Evolutionary conservation across 2,113 vertebrate species (phyloP).

Genomic region (Phylloscopus whistleri): DNA sequence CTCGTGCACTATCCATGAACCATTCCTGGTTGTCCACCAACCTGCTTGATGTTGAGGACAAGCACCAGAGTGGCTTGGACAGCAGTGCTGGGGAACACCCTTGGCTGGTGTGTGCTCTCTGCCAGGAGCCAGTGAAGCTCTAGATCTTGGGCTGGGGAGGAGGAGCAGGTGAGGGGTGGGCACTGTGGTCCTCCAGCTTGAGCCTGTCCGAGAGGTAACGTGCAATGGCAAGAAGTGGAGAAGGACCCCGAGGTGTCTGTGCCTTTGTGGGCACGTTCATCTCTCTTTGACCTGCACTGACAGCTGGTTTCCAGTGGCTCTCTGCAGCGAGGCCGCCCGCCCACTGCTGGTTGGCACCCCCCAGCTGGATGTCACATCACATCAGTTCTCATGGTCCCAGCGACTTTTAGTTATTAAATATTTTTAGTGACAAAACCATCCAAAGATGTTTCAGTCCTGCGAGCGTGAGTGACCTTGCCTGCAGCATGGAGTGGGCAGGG

Average conservation of each 20-base stretch:
- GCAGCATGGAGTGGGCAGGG: neutral
- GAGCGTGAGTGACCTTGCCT: neutral
- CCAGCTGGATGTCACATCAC: conserved; percentile 33
- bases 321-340: neutral
- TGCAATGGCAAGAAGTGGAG: rapidly evolving
- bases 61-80: neutral
- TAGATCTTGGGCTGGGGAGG: neutral
- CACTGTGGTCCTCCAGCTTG: rapidly evolving
- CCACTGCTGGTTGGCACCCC: neutral
- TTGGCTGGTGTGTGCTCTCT: neutral
- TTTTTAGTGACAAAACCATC: neutral
- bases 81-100: neutral
- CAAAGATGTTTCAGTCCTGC: neutral
- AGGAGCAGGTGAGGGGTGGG: neutral
- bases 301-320: neutral
- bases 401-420: neutral
- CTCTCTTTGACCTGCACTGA: neutral
- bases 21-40: neutral
- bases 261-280: neutral
- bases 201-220: rapidly evolving
- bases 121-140: neutral
- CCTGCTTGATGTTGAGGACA: neutral
- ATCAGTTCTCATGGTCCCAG: rapidly evolving
- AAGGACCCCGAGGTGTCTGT: neutral
- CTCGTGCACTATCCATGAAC: rapidly evolving